Percentiles rank a stretch among this genome's conserved stretches.
These are phyloP conservation scores for Tenualosa ilisha DNA, from an alignment of 2,797 vertebrate genomes.

Conservation along the genomic window DNA sequence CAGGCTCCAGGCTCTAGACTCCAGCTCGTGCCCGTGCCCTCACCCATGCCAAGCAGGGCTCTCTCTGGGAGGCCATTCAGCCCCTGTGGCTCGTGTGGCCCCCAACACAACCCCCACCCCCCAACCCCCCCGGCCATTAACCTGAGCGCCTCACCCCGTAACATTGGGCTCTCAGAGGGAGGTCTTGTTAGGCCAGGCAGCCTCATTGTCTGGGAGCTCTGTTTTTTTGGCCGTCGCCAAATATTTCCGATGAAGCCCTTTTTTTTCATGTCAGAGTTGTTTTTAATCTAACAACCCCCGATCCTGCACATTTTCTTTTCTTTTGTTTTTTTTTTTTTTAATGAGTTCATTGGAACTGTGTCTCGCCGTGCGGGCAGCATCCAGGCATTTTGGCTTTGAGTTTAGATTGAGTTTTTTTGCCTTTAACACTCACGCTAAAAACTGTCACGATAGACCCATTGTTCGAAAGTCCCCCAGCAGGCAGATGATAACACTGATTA, in stretches of 20 bases:
- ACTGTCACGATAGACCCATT: neutral
- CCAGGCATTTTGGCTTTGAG: neutral
- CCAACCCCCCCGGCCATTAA: neutral
- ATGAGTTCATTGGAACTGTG: neutral
- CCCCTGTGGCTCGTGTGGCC: neutral
- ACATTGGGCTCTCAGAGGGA: neutral
- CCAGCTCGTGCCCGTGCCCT: neutral
- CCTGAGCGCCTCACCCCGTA: neutral
- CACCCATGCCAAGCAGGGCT: conserved; percentile 20
- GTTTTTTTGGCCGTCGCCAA: neutral
- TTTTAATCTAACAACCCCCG: neutral
- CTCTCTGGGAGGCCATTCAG: neutral
- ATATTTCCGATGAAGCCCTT: neutral
- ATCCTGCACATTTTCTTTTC: neutral
- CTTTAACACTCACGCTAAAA: neutral
- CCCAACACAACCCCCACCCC: no score
- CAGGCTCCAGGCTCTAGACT: neutral
- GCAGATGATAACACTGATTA: neutral
- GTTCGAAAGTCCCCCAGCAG: conserved; percentile 9
- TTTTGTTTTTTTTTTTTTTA: neutral
- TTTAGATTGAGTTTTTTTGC: neutral
- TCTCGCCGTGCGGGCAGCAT: neutral
- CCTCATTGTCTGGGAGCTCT: neutral
- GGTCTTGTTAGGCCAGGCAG: neutral
- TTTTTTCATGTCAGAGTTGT: neutral